phyloP scores from a whole-genome alignment of 2,888 invertebrate species.

The Callyntrura sp. region DNA sequence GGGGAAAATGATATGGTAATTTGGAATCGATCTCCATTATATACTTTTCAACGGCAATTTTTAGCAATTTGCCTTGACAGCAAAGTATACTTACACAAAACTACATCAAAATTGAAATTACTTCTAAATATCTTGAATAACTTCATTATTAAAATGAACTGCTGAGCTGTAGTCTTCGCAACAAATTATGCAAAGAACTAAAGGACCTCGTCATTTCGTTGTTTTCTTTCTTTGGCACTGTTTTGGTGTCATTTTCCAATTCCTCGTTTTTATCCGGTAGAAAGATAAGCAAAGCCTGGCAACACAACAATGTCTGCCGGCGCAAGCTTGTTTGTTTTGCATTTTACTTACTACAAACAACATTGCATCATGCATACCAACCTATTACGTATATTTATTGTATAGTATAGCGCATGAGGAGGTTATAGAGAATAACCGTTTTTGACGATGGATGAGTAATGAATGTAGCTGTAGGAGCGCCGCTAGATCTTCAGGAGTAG shows the following conservation, averaged over 20 bases:
- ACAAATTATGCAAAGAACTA: neutral
- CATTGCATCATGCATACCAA: neutral
- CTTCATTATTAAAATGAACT: no score
- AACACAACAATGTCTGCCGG: neutral
- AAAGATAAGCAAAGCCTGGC: neutral
- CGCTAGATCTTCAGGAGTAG: neutral
- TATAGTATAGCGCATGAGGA: no score
- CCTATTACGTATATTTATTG: no score
- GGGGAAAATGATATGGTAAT: no score
- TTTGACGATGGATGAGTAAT: conserved; percentile 1
- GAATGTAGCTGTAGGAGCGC: neutral
- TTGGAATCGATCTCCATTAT: no score
- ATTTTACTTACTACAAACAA: neutral
- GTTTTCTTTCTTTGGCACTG: neutral
- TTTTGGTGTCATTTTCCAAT: neutral
- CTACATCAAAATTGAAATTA: no score
- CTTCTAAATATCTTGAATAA: no score
- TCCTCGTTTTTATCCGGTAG: neutral
- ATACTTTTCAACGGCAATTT: no score
- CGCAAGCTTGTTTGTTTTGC: conserved; percentile 3
- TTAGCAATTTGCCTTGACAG: no score
- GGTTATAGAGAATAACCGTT: neutral
- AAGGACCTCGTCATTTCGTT: neutral
- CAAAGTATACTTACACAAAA: no score
- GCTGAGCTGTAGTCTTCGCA: no score